phyloP scores from a whole-genome alignment of 2,113 vertebrate species.

The Oxyura jamaicensis region DNA sequence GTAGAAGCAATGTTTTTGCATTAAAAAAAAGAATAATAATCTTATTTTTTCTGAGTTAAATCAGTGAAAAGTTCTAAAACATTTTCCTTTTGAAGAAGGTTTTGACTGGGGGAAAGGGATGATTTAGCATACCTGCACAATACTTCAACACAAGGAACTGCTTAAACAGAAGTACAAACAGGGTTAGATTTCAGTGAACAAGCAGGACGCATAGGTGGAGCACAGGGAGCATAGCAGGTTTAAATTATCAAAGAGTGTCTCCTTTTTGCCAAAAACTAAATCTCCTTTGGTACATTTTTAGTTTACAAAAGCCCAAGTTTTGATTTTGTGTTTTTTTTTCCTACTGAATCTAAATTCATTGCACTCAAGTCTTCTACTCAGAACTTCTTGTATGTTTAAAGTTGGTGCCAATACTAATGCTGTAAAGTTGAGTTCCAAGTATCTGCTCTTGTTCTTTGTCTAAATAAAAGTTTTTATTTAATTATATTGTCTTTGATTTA shows the following conservation, averaged over 20 bases:
- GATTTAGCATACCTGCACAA: fast-evolving
- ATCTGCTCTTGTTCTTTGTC: background rate
- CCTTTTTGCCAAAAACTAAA: background rate
- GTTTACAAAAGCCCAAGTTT: background rate
- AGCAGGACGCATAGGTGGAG: background rate
- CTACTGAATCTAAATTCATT: background rate
- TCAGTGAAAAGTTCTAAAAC: background rate
- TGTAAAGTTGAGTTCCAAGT: background rate
- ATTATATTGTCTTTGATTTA: background rate
- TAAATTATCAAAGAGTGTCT: background rate
- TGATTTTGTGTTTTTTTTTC: background rate
- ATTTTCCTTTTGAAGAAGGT: background rate
- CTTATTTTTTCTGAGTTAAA: background rate
- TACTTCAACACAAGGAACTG: background rate
- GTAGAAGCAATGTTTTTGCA: background rate
- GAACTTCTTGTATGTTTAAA: background rate
- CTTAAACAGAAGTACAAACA: background rate
- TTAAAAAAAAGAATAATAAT: too few species aligned
- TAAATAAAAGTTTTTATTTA: background rate
- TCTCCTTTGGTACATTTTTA: background rate
- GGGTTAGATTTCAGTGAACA: background rate
- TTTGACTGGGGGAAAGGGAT: background rate
- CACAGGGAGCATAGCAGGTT: background rate
- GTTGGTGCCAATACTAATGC: background rate
- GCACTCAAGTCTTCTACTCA: background rate